phyloP scores from a whole-genome alignment of 2,888 invertebrate species.

The Cantharis nigra region DNA sequence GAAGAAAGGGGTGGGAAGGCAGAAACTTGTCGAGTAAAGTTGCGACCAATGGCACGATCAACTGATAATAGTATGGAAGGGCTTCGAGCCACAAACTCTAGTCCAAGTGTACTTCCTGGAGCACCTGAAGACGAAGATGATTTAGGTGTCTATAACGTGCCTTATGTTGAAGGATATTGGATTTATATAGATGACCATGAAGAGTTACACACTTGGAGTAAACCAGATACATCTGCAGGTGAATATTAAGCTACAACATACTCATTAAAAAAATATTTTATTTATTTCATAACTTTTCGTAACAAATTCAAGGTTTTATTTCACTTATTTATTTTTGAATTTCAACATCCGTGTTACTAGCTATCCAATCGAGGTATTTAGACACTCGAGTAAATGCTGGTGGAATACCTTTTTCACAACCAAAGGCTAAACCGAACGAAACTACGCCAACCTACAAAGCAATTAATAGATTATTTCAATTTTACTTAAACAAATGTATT shows the following conservation, averaged over 20 bases:
- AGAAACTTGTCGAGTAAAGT: conserved; percentile 56
- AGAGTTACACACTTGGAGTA: conserved; percentile 68
- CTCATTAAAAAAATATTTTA: neutral
- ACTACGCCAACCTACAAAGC: conserved; percentile 31
- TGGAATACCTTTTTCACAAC: conserved; percentile 53
- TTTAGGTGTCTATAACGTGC: conserved; percentile 75
- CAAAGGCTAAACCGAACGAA: conserved; percentile 48
- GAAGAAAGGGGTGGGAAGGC: conserved; percentile 76
- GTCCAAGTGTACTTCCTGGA: conserved; percentile 62
- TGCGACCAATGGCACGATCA: conserved; percentile 68
- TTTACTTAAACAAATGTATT: neutral
- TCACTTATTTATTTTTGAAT: neutral
- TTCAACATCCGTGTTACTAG: neutral
- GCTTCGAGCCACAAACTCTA: conserved; percentile 67
- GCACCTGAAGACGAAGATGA: conserved; percentile 66
- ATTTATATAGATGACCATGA: conserved; percentile 77
- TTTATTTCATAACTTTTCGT: neutral
- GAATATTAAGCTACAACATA: conserved; percentile 1
- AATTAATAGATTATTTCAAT: neutral
- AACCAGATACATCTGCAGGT: conserved; percentile 52
- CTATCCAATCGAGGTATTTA: conserved; percentile 48
- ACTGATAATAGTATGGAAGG: conserved; percentile 74
- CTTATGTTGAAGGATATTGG: conserved; percentile 74
- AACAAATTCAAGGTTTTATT: neutral
- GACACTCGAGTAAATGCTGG: conserved; percentile 52